Evolutionary conservation across 2,797 vertebrate species (phyloP).

Genomic region (Hirundo rustica): DNA sequence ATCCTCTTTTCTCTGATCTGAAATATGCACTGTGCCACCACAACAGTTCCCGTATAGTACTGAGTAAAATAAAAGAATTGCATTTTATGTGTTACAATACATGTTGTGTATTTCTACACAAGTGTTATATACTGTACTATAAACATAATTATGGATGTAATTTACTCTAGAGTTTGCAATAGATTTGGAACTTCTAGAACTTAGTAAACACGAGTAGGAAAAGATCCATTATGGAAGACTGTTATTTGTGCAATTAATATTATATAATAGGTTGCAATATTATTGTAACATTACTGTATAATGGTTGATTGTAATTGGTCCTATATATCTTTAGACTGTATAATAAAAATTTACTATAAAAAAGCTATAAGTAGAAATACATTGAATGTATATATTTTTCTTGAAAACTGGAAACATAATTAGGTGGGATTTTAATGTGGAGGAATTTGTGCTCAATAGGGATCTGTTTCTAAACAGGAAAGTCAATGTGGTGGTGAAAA

Average conservation of each 20-base stretch:
- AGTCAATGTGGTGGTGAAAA: neutral
- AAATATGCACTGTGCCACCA: neutral
- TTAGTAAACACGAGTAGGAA: neutral
- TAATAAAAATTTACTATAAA: neutral
- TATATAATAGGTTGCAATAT: neutral
- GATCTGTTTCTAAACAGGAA: slow-evolving; percentile 50
- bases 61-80: neutral
- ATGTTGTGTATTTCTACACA: neutral
- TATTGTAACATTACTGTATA: neutral
- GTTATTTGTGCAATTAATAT: neutral
- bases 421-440: neutral
- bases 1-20: neutral
- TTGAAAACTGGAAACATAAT: slow-evolving; percentile 30
- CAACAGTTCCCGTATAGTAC: neutral
- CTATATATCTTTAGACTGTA: neutral
- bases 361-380: neutral
- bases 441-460: neutral
- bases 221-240: neutral
- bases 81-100: neutral
- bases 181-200: neutral
- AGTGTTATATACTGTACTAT: neutral
- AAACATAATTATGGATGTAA: neutral
- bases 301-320: neutral
- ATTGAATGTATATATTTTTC: neutral
- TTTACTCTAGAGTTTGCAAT: neutral